Conservation (phyloP, 2,888 invertebrate genomes). For the Branchinecta sandiegonensis region DNA sequence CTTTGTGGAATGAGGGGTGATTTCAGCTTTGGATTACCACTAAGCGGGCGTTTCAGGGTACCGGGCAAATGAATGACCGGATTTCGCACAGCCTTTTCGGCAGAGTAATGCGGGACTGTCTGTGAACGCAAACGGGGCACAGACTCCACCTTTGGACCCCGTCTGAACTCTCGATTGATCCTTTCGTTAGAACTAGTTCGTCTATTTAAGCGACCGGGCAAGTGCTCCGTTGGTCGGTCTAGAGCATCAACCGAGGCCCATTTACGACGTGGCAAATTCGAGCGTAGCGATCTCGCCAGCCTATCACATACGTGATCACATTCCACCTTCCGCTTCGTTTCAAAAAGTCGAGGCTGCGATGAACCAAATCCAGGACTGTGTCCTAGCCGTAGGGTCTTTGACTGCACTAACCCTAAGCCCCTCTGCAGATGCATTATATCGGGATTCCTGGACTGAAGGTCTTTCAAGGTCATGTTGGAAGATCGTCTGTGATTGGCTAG, state of each 20-base stretch:
- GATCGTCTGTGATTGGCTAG: not conserved
- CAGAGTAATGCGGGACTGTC: not conserved
- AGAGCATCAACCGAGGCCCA: not conserved
- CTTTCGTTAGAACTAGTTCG: not conserved
- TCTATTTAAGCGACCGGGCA: not conserved
- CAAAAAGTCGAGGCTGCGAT: not conserved
- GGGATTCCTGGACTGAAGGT: not conserved
- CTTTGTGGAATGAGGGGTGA: not conserved
- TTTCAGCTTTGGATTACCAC: not conserved
- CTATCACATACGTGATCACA: not conserved
- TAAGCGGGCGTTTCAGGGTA: not conserved
- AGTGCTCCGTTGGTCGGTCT: not conserved
- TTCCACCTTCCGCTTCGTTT: not conserved
- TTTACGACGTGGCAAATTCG: not conserved
- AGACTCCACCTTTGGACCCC: too few species aligned
- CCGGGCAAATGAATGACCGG: not conserved
- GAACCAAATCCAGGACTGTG: conserved; percentile 2
- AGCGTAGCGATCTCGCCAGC: not conserved
- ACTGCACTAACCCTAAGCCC: not conserved
- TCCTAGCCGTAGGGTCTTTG: not conserved
- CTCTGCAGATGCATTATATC: not conserved
- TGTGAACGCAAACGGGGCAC: not conserved
- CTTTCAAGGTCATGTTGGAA: not conserved
- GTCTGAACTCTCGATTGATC: too few species aligned
- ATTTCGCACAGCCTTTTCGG: not conserved